Percentiles rank a stretch among this genome's conserved stretches.
These are phyloP conservation scores for Anastrepha obliqua DNA, from an alignment of 1,140 invertebrate genomes.

Conservation along the genomic window DNA sequence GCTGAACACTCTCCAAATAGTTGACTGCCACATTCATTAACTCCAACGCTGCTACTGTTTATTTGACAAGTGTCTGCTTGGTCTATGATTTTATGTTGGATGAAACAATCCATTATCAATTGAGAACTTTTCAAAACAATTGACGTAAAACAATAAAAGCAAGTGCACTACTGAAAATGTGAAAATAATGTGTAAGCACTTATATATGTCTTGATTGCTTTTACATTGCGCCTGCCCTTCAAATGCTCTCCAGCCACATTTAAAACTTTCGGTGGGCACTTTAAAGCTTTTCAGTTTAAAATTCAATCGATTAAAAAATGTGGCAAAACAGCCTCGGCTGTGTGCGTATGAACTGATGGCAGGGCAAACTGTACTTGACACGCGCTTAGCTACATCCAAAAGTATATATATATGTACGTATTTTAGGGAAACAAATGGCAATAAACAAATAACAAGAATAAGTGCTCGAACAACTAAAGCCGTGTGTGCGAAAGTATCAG, in stretches of 20 bases:
- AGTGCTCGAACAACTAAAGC: neutral
- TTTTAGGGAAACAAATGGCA: neutral
- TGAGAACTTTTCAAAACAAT: neutral
- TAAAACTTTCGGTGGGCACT: neutral
- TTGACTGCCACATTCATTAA: no score
- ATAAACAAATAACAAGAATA: neutral
- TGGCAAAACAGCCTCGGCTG: neutral
- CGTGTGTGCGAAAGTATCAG: neutral
- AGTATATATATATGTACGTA: no score
- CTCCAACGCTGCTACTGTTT: no score
- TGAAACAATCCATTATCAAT: constrained; percentile 22
- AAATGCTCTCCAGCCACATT: neutral
- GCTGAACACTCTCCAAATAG: no score
- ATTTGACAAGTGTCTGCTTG: neutral
- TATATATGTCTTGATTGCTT: no score
- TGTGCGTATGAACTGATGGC: constrained; percentile 2
- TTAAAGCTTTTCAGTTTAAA: neutral
- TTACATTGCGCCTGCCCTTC: no score
- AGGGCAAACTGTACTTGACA: constrained; percentile 26
- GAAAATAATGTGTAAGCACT: no score
- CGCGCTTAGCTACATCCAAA: neutral
- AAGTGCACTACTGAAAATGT: neutral
- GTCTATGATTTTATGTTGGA: neutral
- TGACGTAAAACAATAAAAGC: constrained; percentile 9
- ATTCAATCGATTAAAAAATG: neutral